These are phyloP conservation scores for Barypeithes pellucidus DNA, from an alignment of 2,888 invertebrate species.

Conservation along the genomic window DNA sequence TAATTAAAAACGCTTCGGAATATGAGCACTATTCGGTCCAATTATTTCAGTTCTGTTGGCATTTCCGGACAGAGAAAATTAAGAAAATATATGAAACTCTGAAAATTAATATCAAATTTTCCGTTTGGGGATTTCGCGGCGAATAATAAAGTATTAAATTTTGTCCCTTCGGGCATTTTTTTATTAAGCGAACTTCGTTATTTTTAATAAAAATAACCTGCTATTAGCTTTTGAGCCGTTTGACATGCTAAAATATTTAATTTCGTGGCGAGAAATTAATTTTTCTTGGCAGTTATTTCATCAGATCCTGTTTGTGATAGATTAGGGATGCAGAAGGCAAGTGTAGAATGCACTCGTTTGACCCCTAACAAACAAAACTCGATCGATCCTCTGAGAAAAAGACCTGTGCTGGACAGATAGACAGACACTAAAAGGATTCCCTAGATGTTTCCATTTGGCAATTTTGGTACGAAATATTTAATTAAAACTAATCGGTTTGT, in stretches of 20 bases:
- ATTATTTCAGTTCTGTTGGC: slow-evolving; percentile 17
- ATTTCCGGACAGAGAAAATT: slow-evolving; percentile 10
- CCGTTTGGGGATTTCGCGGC: not conserved
- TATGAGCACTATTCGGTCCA: slow-evolving; percentile 16
- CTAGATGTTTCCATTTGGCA: too few species aligned
- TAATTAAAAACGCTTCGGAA: slow-evolving; percentile 11
- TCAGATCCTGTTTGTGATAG: too few species aligned
- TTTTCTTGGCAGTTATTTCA: too few species aligned
- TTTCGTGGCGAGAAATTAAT: not conserved
- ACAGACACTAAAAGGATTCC: too few species aligned
- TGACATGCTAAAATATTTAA: not conserved
- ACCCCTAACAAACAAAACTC: too few species aligned
- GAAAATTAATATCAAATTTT: slow-evolving; percentile 16
- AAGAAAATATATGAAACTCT: slow-evolving; percentile 18
- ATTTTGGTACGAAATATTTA: too few species aligned
- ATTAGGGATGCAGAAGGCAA: too few species aligned
- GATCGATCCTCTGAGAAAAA: too few species aligned
- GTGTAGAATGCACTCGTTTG: too few species aligned
- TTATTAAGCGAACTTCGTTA: not conserved
- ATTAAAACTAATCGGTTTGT: too few species aligned
- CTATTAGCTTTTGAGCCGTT: not conserved
- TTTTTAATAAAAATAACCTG: not conserved
- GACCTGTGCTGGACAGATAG: too few species aligned
- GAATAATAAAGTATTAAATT: slow-evolving; percentile 11
- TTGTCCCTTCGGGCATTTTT: slow-evolving; percentile 8